A percentile compares a stretch with the other conserved stretches of the same genome.
Evolutionary conservation across 1,140 invertebrate species (phyloP).

Genomic region (Procambarus clarkii): DNA sequence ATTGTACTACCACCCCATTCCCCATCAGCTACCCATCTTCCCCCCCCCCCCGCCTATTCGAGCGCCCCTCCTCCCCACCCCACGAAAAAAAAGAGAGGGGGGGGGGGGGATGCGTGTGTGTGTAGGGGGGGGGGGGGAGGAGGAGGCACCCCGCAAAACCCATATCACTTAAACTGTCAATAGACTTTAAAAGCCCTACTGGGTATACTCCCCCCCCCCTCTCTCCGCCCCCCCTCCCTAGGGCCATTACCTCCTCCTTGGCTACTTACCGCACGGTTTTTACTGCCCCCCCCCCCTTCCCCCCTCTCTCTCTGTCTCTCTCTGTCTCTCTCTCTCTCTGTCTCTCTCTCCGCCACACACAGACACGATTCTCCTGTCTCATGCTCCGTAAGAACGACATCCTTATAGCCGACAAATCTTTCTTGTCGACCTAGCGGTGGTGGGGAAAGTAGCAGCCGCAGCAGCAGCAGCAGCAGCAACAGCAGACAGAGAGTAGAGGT

Average conservation of each 20-base stretch:
- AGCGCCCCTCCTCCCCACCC: neutral
- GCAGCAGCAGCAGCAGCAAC: too few relatives aligned
- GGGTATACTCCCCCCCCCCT: neutral
- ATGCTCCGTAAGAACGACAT: too few relatives aligned
- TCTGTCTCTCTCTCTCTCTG: too few relatives aligned
- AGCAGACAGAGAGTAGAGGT: too few relatives aligned
- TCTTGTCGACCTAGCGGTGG: too few relatives aligned
- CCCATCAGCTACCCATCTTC: neutral
- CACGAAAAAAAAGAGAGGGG: neutral
- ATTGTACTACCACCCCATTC: neutral
- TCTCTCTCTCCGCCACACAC: too few relatives aligned
- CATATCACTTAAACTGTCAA: slow-evolving; percentile 42
- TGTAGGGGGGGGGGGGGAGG: neutral
- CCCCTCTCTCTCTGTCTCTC: too few relatives aligned
- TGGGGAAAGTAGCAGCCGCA: too few relatives aligned
- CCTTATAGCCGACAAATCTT: too few relatives aligned
- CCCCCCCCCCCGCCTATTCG: neutral
- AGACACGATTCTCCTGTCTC: too few relatives aligned
- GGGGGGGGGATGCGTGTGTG: neutral
- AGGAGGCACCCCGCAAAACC: neutral
- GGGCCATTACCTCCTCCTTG: neutral
- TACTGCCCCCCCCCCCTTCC: too few relatives aligned
- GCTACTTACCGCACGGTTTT: neutral
- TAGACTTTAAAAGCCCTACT: slow-evolving; percentile 35
- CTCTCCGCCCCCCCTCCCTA: too few relatives aligned